Evolutionary conservation across 2,113 vertebrate species (phyloP).

Genomic region (Pedionomus torquatus): DNA sequence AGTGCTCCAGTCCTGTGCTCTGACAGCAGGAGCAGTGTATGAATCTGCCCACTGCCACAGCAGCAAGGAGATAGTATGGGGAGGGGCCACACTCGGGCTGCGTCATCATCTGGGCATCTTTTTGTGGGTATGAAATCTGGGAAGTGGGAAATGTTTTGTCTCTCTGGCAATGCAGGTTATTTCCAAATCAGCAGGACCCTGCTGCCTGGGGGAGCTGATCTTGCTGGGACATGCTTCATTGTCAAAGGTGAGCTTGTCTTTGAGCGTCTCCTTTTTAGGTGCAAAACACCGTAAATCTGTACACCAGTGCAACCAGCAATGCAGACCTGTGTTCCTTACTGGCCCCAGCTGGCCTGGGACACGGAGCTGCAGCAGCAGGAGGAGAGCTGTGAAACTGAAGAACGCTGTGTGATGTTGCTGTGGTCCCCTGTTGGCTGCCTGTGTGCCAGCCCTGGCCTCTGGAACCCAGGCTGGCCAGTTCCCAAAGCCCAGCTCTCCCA

Average conservation of each 20-base stretch:
- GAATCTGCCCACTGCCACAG: rapidly evolving
- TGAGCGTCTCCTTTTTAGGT: too few species aligned
- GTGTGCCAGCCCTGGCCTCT: not conserved
- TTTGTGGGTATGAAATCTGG: not conserved
- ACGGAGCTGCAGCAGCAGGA: not conserved
- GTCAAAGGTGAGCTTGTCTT: not conserved
- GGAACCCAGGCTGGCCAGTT: not conserved
- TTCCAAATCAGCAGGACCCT: not conserved
- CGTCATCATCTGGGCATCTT: rapidly evolving
- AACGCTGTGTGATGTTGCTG: rapidly evolving
- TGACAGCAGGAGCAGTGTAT: rapidly evolving
- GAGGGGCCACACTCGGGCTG: rapidly evolving
- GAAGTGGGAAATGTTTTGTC: not conserved
- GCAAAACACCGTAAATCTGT: rapidly evolving
- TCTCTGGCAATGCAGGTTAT: not conserved
- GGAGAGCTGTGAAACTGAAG: not conserved
- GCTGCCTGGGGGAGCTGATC: rapidly evolving
- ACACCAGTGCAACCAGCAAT: not conserved
- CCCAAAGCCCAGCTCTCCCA: too few species aligned
- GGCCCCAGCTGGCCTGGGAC: not conserved
- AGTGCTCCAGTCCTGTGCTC: not conserved
- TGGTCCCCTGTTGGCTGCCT: not conserved
- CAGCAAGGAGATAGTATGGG: rapidly evolving
- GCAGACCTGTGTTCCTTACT: not conserved
- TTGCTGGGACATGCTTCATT: not conserved